Base-by-base conservation (phyloP, 2,888 invertebrate species). In the Anagyrus pseudococci region DNA sequence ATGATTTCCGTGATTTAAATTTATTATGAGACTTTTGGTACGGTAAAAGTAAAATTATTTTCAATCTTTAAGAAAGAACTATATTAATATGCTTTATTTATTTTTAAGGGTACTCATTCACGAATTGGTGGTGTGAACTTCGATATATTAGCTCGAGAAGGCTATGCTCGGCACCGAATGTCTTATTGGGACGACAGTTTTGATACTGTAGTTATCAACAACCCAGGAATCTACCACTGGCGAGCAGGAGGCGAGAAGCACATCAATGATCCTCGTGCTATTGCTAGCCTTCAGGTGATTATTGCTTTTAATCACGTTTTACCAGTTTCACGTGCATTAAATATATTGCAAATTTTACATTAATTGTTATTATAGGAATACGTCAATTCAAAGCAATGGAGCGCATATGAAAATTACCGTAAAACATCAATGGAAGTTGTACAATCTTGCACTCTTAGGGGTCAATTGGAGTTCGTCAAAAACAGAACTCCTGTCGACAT, bases 221-320 rank as follows among this genome's bases (percentile, higher is more conserved):
- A 95, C 80, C 95, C 96, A 13, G 99, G 98, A 7, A 89, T 89
- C 74, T 98, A 93, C 81, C 97, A 99, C 82, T 99, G 98, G 98
- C 88, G 98, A 72, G 89, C 92, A 67, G 97, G 96, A 17, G 99
- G 99, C 2, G 98, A 99, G 84, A 94, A 94, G 71, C 99, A 99
- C 82, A 90, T 99, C 75, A 99, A 99, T 81, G 98, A 98, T 77
- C 99, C 99, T 0, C 84, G 89, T 71, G 83, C 84, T 67, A 84
- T 85, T 69, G 89, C 89, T n/a, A 89, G 89, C 72, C 82, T 93
- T 29, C 88, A 97, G 87, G 97, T 89, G 77, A 70, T n/a, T 52
- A 49, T n/a, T n/a, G n/a, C 41, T 19, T 54, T 4, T 43, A n/a
- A n/a, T 4, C 15, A 47, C 10, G 3, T 23, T 47, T 47, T 25